Base-by-base conservation (phyloP, 2,888 invertebrate species). In the Sphecodes monilicornis region DNA sequence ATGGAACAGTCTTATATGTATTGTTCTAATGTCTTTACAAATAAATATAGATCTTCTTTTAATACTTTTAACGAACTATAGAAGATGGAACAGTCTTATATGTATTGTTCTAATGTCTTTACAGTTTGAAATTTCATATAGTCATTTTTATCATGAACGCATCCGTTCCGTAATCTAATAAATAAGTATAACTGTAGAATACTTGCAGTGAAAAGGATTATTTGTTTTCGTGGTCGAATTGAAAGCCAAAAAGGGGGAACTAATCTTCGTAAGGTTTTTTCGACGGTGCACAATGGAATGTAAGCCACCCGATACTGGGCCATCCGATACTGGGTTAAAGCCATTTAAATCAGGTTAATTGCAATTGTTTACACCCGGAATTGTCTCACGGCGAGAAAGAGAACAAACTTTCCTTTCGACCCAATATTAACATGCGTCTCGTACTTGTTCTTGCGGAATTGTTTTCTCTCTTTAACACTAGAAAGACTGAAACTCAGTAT, bases 321-420 rank as follows among this genome's bases (percentile, higher is more conserved):
- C 26, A 60, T 13, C 26, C 60, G 60, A 29, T 60, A 29, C 26
- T 60, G 16, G 60, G 60, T 60, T 26, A 26, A 29, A 16, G 60
- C 60, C 29, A 60, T 60, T 29, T 29, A 60, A 60, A 29, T 60
- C 60, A 29, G 29, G 57, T 60, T 29, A 60, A 60, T 60, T 60
- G 60, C 60, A 16, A 60, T 60, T 60, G 60, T 60, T 60, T 16
- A 29, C 26, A 60, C 16, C 6, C 13, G 6, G 57, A 13, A 26
- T 22, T 29, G 60, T 16, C 60, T 60, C 29, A 8, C 16, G 16
- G 60, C 60, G 60, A 1, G 16, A 60, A 60, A 60, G 16, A 29
- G 6, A 16, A 29, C 29, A 29, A 60, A 60, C 60, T 18, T 60
- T 16, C 16, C 29, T 5, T 60, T 29, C 60, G 26, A 5, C 0